Evolutionary conservation across 2,113 vertebrate species (phyloP).

Genomic region (Lampris incognitus): DNA sequence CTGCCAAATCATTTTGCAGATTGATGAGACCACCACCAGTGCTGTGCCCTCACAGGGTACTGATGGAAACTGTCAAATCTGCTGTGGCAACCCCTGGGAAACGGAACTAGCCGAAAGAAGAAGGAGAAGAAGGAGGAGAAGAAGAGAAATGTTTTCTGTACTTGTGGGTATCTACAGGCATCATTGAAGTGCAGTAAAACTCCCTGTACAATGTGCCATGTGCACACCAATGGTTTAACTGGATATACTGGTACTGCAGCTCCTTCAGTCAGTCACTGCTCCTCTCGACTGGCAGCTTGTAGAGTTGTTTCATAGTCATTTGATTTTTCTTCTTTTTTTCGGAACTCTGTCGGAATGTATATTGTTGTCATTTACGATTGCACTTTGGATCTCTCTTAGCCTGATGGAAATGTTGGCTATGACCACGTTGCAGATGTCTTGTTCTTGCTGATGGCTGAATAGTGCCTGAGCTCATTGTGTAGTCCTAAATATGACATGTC

Average conservation of each 20-base stretch:
- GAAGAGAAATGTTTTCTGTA: no score
- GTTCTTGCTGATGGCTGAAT: no score
- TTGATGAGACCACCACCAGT: no score
- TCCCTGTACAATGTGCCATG: not conserved
- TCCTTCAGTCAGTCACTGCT: not conserved
- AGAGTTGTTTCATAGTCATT: not conserved
- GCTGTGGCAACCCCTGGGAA: no score
- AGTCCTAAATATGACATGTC: not conserved
- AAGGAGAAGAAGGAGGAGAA: no score
- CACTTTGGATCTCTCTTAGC: not conserved
- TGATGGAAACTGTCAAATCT: no score
- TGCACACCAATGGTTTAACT: slow-evolving; percentile 3
- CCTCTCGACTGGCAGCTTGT: slow-evolving; percentile 2
- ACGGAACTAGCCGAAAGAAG: no score
- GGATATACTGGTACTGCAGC: not conserved
- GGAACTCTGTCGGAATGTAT: not conserved
- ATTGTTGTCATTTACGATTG: slow-evolving; percentile 1
- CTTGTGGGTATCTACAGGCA: not conserved
- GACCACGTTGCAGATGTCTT: not conserved
- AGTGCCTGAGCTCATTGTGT: not conserved
- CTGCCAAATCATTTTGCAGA: no score
- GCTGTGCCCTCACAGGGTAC: no score
- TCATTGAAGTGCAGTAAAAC: not conserved
- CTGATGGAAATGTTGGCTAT: not conserved
- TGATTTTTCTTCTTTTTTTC: not conserved